phyloP scores from a whole-genome alignment of 2,888 invertebrate species.

The Ochropleura leucogaster region DNA sequence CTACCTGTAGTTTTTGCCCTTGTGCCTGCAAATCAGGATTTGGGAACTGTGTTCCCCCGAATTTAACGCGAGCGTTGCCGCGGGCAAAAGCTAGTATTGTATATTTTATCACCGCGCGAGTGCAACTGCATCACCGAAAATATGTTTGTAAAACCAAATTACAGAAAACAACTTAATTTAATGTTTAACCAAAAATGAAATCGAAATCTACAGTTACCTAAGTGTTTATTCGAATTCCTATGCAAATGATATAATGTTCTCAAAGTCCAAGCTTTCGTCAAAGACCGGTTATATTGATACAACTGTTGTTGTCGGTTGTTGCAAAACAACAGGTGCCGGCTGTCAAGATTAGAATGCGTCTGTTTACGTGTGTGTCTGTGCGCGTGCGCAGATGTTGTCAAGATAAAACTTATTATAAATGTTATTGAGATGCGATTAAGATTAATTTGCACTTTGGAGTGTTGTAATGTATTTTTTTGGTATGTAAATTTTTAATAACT shows the following conservation, averaged over 20 bases:
- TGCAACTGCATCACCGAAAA: not conserved
- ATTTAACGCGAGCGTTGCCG: too few relatives aligned
- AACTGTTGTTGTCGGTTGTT: slow-evolving; percentile 46
- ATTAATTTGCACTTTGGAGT: slow-evolving; percentile 36
- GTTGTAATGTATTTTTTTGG: not conserved
- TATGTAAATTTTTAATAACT: not conserved
- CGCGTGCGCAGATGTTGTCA: slow-evolving; percentile 27
- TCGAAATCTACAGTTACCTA: slow-evolving; percentile 21
- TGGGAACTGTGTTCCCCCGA: too few relatives aligned
- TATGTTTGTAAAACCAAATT: not conserved
- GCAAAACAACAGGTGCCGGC: slow-evolving; percentile 58
- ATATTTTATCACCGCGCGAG: too few relatives aligned
- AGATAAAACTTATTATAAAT: slow-evolving; percentile 36
- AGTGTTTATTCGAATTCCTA: slow-evolving; percentile 48
- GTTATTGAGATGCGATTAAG: slow-evolving; percentile 50
- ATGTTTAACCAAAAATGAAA: slow-evolving; percentile 33
- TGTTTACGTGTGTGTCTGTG: slow-evolving; percentile 23
- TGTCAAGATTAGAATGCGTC: slow-evolving; percentile 29
- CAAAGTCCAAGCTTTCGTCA: slow-evolving; percentile 46
- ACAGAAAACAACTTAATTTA: not conserved
- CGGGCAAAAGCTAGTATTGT: too few relatives aligned
- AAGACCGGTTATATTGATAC: slow-evolving; percentile 30
- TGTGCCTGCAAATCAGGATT: too few relatives aligned
- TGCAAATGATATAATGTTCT: slow-evolving; percentile 58
- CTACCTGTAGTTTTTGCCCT: too few relatives aligned